A percentile compares a stretch with the other conserved stretches of the same genome.
Conservation (phyloP, 2,797 vertebrate species). For the Danio kyathit region DNA sequence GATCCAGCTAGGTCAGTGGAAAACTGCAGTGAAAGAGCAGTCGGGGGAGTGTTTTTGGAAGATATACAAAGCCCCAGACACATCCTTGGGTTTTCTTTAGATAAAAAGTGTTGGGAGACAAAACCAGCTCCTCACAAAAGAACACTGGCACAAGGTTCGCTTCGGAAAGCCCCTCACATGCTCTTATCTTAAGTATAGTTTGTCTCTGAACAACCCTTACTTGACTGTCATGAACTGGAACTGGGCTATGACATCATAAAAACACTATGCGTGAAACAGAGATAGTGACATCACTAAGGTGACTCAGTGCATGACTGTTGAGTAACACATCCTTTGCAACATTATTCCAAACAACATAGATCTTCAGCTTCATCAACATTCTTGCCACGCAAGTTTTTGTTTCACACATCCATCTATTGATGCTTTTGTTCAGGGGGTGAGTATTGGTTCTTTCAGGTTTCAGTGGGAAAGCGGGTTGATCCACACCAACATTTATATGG, state of each 20-base stretch:
- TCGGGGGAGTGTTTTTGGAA: slow-evolving; percentile 41
- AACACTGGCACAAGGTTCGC: neutral
- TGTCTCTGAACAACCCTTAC: slow-evolving; percentile 61
- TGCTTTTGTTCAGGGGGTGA: neutral
- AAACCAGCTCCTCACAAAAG: slow-evolving; percentile 25
- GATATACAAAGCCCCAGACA: slow-evolving; percentile 33
- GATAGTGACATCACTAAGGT: slow-evolving; percentile 15
- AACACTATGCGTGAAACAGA: neutral
- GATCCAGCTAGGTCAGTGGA: slow-evolving; percentile 37
- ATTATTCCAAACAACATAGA: neutral
- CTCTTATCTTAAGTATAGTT: slow-evolving; percentile 67
- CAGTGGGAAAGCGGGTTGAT: slow-evolving; percentile 23
- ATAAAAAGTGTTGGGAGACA: slow-evolving; percentile 42
- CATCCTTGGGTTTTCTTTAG: slow-evolving; percentile 1
- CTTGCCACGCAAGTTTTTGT: slow-evolving; percentile 30
- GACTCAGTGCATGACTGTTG: slow-evolving; percentile 15
- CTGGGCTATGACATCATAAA: slow-evolving; percentile 18
- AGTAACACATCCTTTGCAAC: slow-evolving; percentile 15
- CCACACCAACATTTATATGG: slow-evolving; percentile 9
- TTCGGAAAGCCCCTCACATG: slow-evolving; percentile 8
- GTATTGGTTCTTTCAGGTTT: slow-evolving; percentile 29
- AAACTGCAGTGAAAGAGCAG: slow-evolving; percentile 32
- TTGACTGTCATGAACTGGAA: slow-evolving; percentile 53
- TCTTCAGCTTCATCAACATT: neutral
- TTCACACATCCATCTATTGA: slow-evolving; percentile 34